Evolutionary conservation across 2,797 vertebrate genomes (phyloP).

Genomic region (Diplodus puntazzo): DNA sequence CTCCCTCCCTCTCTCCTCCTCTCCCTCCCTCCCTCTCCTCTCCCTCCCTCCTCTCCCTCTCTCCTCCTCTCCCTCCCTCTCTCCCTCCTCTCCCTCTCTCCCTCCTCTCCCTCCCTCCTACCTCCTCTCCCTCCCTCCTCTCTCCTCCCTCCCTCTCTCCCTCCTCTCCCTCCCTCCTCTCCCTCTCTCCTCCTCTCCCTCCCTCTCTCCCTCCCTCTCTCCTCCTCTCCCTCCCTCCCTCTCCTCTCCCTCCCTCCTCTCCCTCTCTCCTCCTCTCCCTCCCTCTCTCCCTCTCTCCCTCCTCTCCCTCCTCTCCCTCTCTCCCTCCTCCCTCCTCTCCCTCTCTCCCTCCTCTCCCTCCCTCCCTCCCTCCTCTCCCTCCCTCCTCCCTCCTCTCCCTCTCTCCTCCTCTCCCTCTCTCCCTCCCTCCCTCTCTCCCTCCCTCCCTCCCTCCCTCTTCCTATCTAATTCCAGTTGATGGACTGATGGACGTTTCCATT

Average conservation of each 20-base stretch:
- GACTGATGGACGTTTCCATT: slow-evolving; percentile 55
- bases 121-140: not conserved
- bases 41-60: not conserved
- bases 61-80: not conserved
- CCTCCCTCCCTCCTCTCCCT: not conserved
- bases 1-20: no score
- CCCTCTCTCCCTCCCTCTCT: not conserved
- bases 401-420: not conserved
- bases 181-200: not conserved
- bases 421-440: not conserved
- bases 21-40: not conserved
- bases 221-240: not conserved
- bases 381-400: not conserved
- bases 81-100: not conserved
- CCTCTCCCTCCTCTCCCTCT: no score
- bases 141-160: not conserved
- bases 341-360: not conserved
- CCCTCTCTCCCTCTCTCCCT: no score
- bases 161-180: not conserved
- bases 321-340: not conserved
- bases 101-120: no score
- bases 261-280: no score
- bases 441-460: not conserved
- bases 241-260: no score
- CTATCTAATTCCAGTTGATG: slow-evolving; percentile 51